Base-by-base conservation (phyloP, 2,797 vertebrate species). In the Ciconia nigra region DNA sequence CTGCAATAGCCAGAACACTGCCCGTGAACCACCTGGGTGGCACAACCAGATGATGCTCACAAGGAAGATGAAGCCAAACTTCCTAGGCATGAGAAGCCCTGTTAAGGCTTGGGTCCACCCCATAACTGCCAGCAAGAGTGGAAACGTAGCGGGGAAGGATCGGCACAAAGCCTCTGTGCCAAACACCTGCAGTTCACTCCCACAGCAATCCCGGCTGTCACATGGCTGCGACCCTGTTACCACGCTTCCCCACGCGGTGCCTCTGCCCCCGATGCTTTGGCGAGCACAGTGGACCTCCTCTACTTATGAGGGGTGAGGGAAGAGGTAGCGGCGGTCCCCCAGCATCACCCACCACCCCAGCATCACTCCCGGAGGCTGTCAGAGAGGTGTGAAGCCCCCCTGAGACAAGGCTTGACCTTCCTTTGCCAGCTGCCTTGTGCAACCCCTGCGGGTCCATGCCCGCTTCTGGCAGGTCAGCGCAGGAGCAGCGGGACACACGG, bases 401-500 rank as follows among this genome's bases (percentile, higher is more conserved):
- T 9, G 13, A 52, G 49, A 74, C 7, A 11, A 83, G 15, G 15
- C 11, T 54, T 52, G 33, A 33, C 65, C 29, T 47, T 63, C 47
- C 42, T 15, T 58, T 49, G 25, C 39, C 69, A 54, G 13, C 31
- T 54, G 26, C 37, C n/a, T 18, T 11, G 42, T 44, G 37, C 22
- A 89, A 2, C 12, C 31, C 28, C 54, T 4, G 11, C 0, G 5
- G 57, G 55, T 46, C 74, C 9, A 5, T 69, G 52, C 52, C 54
- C 15, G 0, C 13, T 33, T 58, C 55, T 47, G 37, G 20, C 55
- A 73, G 44, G 24, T 26, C 0, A 0, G n/a, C 39, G 16, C 0
- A 0, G 46, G 13, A 73, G 66, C 25, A n/a, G 57, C 35, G 29
- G 54, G 39, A 73, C 22, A 49, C 46, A 15, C 0, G 3, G 44